phyloP scores from a whole-genome alignment of 2,888 invertebrate species.

The Osmoderma eremita region DNA sequence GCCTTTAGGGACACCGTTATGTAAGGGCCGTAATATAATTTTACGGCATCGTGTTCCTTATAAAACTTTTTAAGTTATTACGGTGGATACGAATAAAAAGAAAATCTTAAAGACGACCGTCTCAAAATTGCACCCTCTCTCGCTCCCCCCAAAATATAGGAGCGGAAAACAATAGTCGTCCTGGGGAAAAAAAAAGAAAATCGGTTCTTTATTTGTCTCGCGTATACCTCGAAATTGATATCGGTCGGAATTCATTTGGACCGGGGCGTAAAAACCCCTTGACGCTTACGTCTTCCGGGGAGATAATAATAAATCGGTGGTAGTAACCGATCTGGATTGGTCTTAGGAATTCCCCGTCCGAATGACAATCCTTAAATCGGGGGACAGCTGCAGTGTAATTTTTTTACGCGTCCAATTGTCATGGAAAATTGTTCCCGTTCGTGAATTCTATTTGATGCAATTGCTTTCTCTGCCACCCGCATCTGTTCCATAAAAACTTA shows the following conservation, averaged over 20 bases:
- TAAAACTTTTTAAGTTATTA: conserved; percentile 34
- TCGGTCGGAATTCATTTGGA: conserved; percentile 38
- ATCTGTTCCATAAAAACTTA: too few species aligned
- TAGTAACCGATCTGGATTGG: conserved; percentile 28
- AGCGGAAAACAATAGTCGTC: not conserved
- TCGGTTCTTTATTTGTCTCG: conserved; percentile 35
- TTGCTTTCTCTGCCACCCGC: too few species aligned
- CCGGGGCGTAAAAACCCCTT: conserved; percentile 30
- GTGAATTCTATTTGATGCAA: too few species aligned
- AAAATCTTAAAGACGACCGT: conserved; percentile 20
- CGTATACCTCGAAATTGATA: conserved; percentile 36
- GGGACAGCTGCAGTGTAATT: too few species aligned
- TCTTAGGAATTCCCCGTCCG: not conserved
- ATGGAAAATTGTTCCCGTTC: too few species aligned
- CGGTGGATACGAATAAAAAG: conserved; percentile 34
- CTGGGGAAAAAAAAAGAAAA: conserved; percentile 3
- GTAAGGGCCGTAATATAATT: conserved; percentile 31
- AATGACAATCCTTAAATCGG: too few species aligned
- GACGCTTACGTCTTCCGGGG: conserved; percentile 28
- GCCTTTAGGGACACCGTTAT: not conserved
- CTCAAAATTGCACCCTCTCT: not conserved
- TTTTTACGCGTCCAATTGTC: too few species aligned
- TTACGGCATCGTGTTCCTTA: conserved; percentile 16
- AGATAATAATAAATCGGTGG: conserved; percentile 34
- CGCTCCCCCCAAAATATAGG: not conserved